Base-by-base conservation (phyloP, 2,888 invertebrate species). In the Aphidius colemani region DNA sequence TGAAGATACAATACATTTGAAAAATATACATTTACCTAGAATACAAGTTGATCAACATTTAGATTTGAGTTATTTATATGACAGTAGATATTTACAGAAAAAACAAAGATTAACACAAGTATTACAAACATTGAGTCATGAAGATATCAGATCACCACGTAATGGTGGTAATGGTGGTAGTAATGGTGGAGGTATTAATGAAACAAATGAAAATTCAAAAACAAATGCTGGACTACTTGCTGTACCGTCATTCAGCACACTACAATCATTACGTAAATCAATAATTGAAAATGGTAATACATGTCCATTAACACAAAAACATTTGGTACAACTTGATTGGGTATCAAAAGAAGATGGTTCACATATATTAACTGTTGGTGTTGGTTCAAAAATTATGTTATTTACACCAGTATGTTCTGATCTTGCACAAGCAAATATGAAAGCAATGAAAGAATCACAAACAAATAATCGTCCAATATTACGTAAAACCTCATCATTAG, bases 291-390 rank as follows among this genome's bases (percentile, higher is more conserved):
- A 94, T 78, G 95, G 95, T 5, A 95, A 95, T 80, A 94, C 94
- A 0, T 95, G 94, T 75, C 94, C 94, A 0, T 81, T 95, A 46
- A 94, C 94, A 0, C 95, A 95, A 79, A 95, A 95, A 81, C 95
- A 95, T 82, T 85, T 96, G 40, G 96, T 98, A 0, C 97, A 97
- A 78, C 84, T 98, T 48, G 99, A 99, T 84, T 99, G 99, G 99
- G 98, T 98, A 9, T 97, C 98, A 0, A 96, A 98, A 72, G 99
- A 99, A 82, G 98, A 99, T 80, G 99, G 99, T 1, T 95, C 96
- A 0, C 98, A 99, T 81, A 95, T 99, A 73, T 83, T 99, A 48
- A 98, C 99, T 0, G 96, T 99, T 0, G 96, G 95, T 0, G 95
- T 98, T 46, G 97, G 95, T 0, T 95, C 94, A 65, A 93, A 95